Base-by-base conservation (phyloP, 2,113 vertebrate genomes). In the Miniopterus natalensis region DNA sequence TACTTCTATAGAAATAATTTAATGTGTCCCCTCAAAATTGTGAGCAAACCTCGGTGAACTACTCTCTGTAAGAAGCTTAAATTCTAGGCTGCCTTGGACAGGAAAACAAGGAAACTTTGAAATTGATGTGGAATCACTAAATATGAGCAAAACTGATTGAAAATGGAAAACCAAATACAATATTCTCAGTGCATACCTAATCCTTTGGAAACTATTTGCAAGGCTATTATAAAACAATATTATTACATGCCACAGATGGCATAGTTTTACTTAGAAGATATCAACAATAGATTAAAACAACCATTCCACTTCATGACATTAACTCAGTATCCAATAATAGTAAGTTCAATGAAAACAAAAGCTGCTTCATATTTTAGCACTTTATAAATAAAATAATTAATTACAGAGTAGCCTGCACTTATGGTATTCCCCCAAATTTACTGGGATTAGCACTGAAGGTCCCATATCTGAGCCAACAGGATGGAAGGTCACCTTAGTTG, bases 51-150 rank as follows among this genome's bases (percentile, higher is more conserved):
- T 21, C 9, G 27, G 6, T 65, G 10, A 45, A 53, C n/a, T 18
- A 2, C 0, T 23, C 49, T 9, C 3, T 3, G 55, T 12, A 31
- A 20, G 29, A 12, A 1, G 11, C 15, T 29, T 15, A 2, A 14
- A 18, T 7, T 5, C 15, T 7, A 21, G 2, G 2, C 3, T 36
- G 8, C 18, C 6, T 45, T 29, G 14, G 6, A 40, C 40, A 68
- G 23, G 47, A 66, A 23, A 47, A 5, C 1, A 15, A 36, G 14
- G 4, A 5, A 61, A 15, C 9, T 20, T 6, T 1, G 20, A 17
- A 1, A n/a, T 31, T 17, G 17, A 2, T n/a, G 25, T 11, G 18
- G 21, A 31, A 25, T 42, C 29, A 5, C 5, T 36, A 29, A 87
- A 36, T 2, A 18, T 10, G 17, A 55, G 53, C 20, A 77, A 59